phyloP scores from a whole-genome alignment of 2,797 vertebrate species.

The Leptoclinus maculatus region DNA sequence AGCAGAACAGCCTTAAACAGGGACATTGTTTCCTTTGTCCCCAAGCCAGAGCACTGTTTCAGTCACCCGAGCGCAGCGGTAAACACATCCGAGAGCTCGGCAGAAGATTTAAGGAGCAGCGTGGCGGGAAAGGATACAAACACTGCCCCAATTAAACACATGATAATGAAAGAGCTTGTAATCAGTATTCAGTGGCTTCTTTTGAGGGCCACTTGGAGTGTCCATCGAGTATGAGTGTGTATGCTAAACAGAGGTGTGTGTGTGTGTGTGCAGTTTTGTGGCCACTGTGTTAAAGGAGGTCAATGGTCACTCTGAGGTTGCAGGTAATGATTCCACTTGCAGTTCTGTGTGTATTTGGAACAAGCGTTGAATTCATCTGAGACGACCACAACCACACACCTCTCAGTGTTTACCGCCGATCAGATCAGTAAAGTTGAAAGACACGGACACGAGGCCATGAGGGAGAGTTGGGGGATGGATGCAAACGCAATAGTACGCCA shows the following conservation, averaged over 20 bases:
- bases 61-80: constrained; percentile 45
- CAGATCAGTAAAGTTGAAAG: constrained; percentile 53
- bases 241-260: not conserved
- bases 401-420: constrained; percentile 50
- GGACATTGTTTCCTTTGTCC: constrained; percentile 59
- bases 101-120: constrained; percentile 32
- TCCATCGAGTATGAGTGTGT: constrained; percentile 10
- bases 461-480: constrained; percentile 11
- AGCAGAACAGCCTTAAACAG: constrained; percentile 54
- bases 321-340: constrained; percentile 23
- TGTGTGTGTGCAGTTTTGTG: not conserved
- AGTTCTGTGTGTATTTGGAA: not conserved
- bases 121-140: constrained; percentile 23
- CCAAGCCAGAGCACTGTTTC: constrained; percentile 49
- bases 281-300: not conserved
- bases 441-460: constrained; percentile 12
- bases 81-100: constrained; percentile 53
- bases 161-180: constrained; percentile 46
- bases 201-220: constrained; percentile 34
- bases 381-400: constrained; percentile 12
- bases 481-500: not conserved
- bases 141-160: constrained; percentile 47
- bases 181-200: constrained; percentile 39
- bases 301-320: not conserved
- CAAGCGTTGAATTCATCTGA: constrained; percentile 27